A percentile compares a stretch with the other conserved stretches of the same genome.
Evolutionary conservation across 2,888 invertebrate species (phyloP).

Genomic region (Mallateleia sp.): DNA sequence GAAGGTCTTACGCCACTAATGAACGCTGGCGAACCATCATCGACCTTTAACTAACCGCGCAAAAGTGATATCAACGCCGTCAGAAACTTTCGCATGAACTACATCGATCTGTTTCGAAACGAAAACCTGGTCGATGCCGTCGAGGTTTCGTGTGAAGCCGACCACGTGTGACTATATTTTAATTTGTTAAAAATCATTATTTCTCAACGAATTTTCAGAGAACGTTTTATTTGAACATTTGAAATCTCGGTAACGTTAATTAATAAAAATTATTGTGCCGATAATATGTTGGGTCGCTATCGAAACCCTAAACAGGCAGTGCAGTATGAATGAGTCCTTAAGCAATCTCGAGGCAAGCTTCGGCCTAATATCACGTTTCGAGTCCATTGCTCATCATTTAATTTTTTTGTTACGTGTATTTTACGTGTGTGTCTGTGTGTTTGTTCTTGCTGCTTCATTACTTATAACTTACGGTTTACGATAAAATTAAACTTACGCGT

Average conservation of each 20-base stretch:
- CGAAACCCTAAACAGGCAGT: conserved; percentile 90
- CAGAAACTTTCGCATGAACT: conserved; percentile 19
- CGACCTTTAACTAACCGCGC: conserved; percentile 19
- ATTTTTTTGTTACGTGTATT: conserved; percentile 78
- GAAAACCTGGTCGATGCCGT: conserved; percentile 6
- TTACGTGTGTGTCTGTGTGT: conserved; percentile 68
- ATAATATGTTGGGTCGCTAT: conserved; percentile 89
- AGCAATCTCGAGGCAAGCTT: conserved; percentile 90
- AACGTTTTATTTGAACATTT: conserved; percentile 77
- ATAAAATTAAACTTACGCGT: conserved; percentile 86
- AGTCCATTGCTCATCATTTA: conserved; percentile 89
- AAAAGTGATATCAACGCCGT: conserved; percentile 37
- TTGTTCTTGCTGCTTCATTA: conserved; percentile 79
- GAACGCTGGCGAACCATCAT: conserved; percentile 29
- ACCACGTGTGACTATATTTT: conserved; percentile 26
- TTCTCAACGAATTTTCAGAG: conserved; percentile 78
- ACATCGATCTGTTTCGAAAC: conserved; percentile 8
- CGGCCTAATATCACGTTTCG: conserved; percentile 90
- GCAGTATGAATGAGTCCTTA: conserved; percentile 89
- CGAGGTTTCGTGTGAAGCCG: not conserved
- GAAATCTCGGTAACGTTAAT: conserved; percentile 86
- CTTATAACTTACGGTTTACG: conserved; percentile 88
- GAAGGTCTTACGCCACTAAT: conserved; percentile 14
- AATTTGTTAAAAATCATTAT: conserved; percentile 41
- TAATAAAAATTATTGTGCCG: conserved; percentile 90